Conservation (phyloP, 2,797 vertebrate genomes). For the Hippoglossus hippoglossus region DNA sequence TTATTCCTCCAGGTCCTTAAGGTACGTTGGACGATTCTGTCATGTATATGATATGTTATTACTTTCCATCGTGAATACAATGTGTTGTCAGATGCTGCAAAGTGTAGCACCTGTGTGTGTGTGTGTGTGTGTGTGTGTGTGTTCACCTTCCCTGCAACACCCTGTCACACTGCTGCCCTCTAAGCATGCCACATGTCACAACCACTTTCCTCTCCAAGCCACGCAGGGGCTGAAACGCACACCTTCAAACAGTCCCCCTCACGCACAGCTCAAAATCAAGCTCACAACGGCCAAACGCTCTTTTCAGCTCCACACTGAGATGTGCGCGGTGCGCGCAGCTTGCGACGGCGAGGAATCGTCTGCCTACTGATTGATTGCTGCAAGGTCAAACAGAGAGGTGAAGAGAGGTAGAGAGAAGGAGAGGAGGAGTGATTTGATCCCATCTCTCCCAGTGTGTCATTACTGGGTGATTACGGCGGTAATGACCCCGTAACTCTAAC, state of each 20-base stretch:
- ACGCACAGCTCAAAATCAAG: not conserved
- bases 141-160: slow-evolving; percentile 24
- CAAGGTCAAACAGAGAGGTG: slow-evolving; percentile 44
- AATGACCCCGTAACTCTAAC: slow-evolving; percentile 68
- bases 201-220: slow-evolving; percentile 46
- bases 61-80: no score
- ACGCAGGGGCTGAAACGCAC: slow-evolving; percentile 10
- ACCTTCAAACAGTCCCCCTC: not conserved
- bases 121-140: slow-evolving; percentile 20
- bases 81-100: no score
- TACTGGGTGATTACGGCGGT: slow-evolving; percentile 69
- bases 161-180: slow-evolving; percentile 46
- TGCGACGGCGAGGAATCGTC: slow-evolving; percentile 23
- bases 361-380: slow-evolving; percentile 47
- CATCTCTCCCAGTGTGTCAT: slow-evolving; percentile 53
- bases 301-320: slow-evolving; percentile 7
- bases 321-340: not conserved
- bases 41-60: no score
- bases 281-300: not conserved
- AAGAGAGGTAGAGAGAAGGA: slow-evolving; percentile 14
- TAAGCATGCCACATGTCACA: slow-evolving; percentile 48
- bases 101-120: no score
- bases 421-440: slow-evolving; percentile 26
- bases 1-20: no score
- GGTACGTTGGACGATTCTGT: no score